Conservation (phyloP, 2,888 invertebrate species). For the Spicauda simplicius region DNA sequence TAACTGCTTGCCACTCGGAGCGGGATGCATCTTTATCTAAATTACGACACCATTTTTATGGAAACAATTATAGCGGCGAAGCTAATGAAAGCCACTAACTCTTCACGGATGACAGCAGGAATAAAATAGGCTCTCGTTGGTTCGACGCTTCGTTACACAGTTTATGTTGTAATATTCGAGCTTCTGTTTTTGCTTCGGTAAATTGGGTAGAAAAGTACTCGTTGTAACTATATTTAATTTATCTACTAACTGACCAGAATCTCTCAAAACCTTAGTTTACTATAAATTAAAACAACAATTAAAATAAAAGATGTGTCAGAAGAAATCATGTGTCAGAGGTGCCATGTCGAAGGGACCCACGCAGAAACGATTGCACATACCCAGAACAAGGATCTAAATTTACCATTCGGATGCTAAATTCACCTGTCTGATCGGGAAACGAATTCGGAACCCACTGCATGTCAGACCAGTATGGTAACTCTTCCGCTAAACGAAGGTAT, state of each 20-base stretch:
- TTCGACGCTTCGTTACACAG: constrained; percentile 9
- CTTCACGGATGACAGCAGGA: constrained; percentile 44
- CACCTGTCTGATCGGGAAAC: no score
- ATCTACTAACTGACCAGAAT: background rate
- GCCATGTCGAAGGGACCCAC: no score
- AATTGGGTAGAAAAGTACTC: background rate
- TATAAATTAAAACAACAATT: no score
- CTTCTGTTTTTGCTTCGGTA: constrained; percentile 11
- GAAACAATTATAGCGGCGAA: constrained; percentile 56
- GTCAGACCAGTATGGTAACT: no score
- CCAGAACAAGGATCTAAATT: no score
- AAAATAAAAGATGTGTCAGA: no score
- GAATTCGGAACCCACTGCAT: no score
- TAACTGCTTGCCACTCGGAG: constrained; percentile 47
- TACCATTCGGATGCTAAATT: no score
- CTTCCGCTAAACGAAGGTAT: no score
- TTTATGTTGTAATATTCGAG: constrained; percentile 30
- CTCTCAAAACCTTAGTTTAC: no score
- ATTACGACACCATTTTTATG: constrained; percentile 61
- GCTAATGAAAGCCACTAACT: constrained; percentile 42
- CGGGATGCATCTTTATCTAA: constrained; percentile 61
- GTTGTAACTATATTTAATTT: background rate
- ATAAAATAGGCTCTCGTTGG: constrained; percentile 48
- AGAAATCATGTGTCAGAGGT: no score
- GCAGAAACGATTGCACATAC: no score